These are phyloP conservation scores for Orthosia cruda DNA, from an alignment of 2,888 invertebrate species.

Conservation along the genomic window DNA sequence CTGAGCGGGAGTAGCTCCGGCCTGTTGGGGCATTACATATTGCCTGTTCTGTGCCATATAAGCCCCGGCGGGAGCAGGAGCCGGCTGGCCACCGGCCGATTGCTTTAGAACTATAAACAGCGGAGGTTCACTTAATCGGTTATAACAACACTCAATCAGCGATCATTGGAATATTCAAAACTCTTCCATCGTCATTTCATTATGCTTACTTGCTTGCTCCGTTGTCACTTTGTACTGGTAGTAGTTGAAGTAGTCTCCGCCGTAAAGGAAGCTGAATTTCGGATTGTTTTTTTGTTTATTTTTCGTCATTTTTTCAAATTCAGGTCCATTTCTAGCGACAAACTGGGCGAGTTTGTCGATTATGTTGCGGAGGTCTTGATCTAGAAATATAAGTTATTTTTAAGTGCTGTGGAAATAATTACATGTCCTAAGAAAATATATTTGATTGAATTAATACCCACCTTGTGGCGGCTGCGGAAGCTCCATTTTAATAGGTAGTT, in stretches of 20 bases:
- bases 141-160: conserved; percentile 86
- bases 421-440: conserved; percentile 16
- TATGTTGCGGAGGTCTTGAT: conserved; percentile 98
- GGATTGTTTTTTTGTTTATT: conserved; percentile 99
- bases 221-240: conserved; percentile 99
- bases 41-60: conserved; percentile 92
- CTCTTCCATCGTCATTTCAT: conserved; percentile 77
- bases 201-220: conserved; percentile 97
- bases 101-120: conserved; percentile 95
- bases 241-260: conserved; percentile 98
- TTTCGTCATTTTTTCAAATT: conserved; percentile 99
- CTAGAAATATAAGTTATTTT: conserved; percentile 87
- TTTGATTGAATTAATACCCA: conserved; percentile 71
- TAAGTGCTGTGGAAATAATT: conserved; percentile 5
- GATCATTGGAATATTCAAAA: conserved; percentile 82
- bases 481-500: conserved; percentile 83
- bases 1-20: conserved; percentile 91
- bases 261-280: conserved; percentile 99
- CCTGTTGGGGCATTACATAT: conserved; percentile 92
- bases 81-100: conserved; percentile 91
- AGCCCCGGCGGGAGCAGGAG: conserved; percentile 90
- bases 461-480: conserved; percentile 93
- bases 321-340: conserved; percentile 99
- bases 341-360: conserved; percentile 99
- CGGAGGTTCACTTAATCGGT: conserved; percentile 91